Base-by-base conservation (phyloP, 2,888 invertebrate genomes). In the Zaprionus bogoriensis region DNA sequence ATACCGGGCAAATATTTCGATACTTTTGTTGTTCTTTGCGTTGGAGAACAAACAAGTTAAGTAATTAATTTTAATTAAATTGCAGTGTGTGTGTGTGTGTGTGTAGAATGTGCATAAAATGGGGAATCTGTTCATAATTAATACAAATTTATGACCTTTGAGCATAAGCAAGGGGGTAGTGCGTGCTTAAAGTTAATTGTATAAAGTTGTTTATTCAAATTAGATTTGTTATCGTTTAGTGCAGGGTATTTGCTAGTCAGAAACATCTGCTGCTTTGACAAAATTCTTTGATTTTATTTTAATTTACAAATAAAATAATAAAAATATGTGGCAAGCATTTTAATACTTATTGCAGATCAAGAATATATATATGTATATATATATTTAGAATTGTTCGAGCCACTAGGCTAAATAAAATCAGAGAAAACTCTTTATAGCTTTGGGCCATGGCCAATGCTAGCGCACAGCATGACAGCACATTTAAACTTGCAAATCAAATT, bases 401-500 rank as follows among this genome's bases (percentile, higher is more conserved):
- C n/a, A n/a, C n/a, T n/a, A 42, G 23, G 60, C 72, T 72, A 83
- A 82, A 79, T 77, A 67, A 72, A 69, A 72, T 61, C 20, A 42
- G 14, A 9, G 48, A 52, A 45, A 14, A 19, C 42, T 27, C 30
- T n/a, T n/a, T n/a, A n/a, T n/a, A n/a, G n/a, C n/a, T n/a, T n/a
- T 27, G 2, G n/a, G 9, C 6, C n/a, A 38, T 28, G 25, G 17
- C 4, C 27, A 27, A 47, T 46, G 46, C 46, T 22, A 39, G 17
- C 9, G 10, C 4, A 7, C 17, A 55, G 14, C n/a, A 42, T 47
- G 53, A 64, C 42, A 57, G 55, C 58, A 68, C 51, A 73, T 76
- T 82, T 80, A 62, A 66, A 85, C 85, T 84, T 78, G 86, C 74
- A 83, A 78, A 78, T 83, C 66, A 78, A 86, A 78, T 74, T 70